These are phyloP conservation scores for Tenthredo scrophulariae DNA, from an alignment of 2,888 invertebrate genomes.

Conservation along the genomic window DNA sequence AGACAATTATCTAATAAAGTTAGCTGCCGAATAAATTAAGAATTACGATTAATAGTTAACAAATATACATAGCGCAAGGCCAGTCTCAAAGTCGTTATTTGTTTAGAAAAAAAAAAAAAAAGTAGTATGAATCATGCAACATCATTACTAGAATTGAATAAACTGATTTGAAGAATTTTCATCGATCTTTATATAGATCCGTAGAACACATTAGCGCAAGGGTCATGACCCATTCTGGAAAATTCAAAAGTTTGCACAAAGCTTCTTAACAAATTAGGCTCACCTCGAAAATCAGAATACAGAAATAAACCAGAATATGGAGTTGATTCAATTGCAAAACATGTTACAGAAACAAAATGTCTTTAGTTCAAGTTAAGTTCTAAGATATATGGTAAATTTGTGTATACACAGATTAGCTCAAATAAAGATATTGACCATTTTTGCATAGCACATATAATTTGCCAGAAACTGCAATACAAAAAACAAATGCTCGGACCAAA, in stretches of 20 bases:
- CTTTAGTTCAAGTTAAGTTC: slow-evolving; percentile 16
- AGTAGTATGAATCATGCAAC: slow-evolving; percentile 6
- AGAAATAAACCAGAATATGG: slow-evolving; percentile 15
- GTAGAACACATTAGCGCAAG: not conserved
- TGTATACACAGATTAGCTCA: slow-evolving; percentile 11
- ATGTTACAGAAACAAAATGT: slow-evolving; percentile 14
- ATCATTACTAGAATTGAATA: not conserved
- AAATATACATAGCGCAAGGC: slow-evolving; percentile 57
- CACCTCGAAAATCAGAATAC: not conserved
- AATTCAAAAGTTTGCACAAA: not conserved
- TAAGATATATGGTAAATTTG: slow-evolving; percentile 14
- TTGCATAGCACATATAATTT: not conserved
- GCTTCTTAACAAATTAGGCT: not conserved
- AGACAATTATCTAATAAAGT: slow-evolving; percentile 45
- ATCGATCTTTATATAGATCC: slow-evolving; percentile 1
- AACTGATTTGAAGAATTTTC: slow-evolving; percentile 5
- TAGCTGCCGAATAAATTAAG: slow-evolving; percentile 59
- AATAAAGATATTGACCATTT: slow-evolving; percentile 20
- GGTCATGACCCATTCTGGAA: not conserved
- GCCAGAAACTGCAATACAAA: not conserved
- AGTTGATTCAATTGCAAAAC: not conserved
- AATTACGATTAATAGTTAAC: slow-evolving; percentile 54
- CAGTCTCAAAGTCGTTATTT: slow-evolving; percentile 56
- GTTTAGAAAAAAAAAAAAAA: slow-evolving; percentile 1
- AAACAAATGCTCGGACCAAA: not conserved